Conservation (phyloP, 1,140 invertebrate genomes). For the Eumaeus atala region DNA sequence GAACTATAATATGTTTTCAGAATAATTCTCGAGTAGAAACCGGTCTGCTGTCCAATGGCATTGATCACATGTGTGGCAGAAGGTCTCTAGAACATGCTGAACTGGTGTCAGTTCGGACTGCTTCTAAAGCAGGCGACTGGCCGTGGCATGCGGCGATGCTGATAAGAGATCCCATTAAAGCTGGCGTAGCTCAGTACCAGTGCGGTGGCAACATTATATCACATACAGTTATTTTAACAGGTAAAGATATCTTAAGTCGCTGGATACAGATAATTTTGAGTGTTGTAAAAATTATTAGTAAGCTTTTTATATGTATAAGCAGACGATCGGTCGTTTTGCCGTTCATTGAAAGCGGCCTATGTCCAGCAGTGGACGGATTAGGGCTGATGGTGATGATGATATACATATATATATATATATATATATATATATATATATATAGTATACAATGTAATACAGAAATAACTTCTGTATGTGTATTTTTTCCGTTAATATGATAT, state of each 20-base stretch:
- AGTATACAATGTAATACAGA: no score
- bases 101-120: conserved; percentile 45
- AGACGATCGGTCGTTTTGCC: no score
- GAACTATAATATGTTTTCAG: conserved; percentile 22
- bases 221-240: conserved; percentile 55
- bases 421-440: no score
- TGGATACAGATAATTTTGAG: no score
- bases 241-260: conserved; percentile 29
- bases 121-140: conserved; percentile 83
- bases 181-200: conserved; percentile 39
- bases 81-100: conserved; percentile 51
- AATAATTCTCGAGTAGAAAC: conserved; percentile 38
- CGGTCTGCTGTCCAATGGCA: conserved; percentile 23
- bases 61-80: conserved; percentile 52
- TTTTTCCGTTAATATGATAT: no score
- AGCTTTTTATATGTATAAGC: no score
- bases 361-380: no score
- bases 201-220: conserved; percentile 68
- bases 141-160: conserved; percentile 91
- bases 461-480: no score
- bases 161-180: conserved; percentile 77
- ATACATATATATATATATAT: no score
- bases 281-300: no score
- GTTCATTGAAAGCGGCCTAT: no score
- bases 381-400: no score